Evolutionary conservation across 1,140 invertebrate species (phyloP).

Genomic region (Leguminivora glycinivorella): DNA sequence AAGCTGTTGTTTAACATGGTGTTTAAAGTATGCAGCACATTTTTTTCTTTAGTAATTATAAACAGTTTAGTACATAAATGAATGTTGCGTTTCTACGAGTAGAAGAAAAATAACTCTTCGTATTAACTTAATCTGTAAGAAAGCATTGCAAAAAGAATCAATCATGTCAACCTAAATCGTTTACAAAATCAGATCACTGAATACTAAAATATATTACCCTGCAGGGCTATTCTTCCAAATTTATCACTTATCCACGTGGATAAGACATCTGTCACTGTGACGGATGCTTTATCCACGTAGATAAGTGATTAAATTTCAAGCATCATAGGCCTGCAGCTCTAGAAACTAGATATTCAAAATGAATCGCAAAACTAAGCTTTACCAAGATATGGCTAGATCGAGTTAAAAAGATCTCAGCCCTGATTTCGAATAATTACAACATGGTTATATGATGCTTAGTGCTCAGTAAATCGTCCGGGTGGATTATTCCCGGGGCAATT

Average conservation of each 20-base stretch:
- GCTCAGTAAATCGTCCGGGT: constrained; percentile 7
- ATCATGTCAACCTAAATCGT: neutral
- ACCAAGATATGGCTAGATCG: neutral
- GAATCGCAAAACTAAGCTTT: neutral
- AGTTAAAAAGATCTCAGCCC: neutral
- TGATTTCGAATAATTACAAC: constrained; percentile 16
- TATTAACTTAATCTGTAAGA: neutral
- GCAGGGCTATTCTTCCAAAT: too few relatives aligned
- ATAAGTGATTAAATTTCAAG: too few relatives aligned
- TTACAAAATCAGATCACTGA: neutral
- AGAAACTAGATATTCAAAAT: neutral
- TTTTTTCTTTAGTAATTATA: neutral
- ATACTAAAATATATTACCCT: neutral
- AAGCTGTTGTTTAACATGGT: neutral
- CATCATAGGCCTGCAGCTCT: neutral
- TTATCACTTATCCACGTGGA: too few relatives aligned
- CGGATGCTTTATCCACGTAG: too few relatives aligned
- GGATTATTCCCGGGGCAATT: constrained; percentile 34
- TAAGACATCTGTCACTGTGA: too few relatives aligned
- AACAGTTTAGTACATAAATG: neutral
- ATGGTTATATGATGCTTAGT: neutral
- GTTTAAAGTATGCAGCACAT: neutral
- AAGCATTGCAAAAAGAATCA: neutral
- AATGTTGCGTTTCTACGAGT: neutral
- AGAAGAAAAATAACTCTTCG: neutral